Evolutionary conservation across 2,888 invertebrate species (phyloP).

Genomic region (Pandemis corylana): DNA sequence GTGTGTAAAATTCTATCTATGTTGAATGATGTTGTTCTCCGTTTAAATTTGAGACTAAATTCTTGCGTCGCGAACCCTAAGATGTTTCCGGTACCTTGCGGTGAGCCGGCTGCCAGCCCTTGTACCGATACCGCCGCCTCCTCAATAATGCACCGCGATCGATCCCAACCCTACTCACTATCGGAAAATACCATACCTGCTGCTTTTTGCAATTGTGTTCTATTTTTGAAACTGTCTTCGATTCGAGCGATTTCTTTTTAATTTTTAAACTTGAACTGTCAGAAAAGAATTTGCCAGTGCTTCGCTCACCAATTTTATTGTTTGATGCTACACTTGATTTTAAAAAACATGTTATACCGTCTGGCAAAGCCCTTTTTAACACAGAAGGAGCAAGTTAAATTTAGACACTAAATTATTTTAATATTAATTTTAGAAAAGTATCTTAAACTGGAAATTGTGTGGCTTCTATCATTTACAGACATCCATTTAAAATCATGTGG

Average conservation of each 20-base stretch:
- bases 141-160: slow-evolving; percentile 81
- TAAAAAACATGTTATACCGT: neutral
- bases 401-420: no score
- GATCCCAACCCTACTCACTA: slow-evolving; percentile 67
- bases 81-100: slow-evolving; percentile 14
- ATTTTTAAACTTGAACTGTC: slow-evolving; percentile 15
- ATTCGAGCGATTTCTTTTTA: slow-evolving; percentile 39
- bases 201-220: slow-evolving; percentile 14
- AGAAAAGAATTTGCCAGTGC: neutral
- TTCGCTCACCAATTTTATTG: no score
- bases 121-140: slow-evolving; percentile 56
- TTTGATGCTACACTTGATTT: neutral
- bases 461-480: no score
- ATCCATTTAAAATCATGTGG: no score
- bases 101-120: slow-evolving; percentile 27
- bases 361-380: no score
- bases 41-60: no score
- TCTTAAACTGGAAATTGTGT: no score
- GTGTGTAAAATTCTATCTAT: no score
- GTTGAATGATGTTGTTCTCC: no score
- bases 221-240: slow-evolving; percentile 31
- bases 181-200: slow-evolving; percentile 50
- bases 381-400: no score
- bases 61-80: neutral
- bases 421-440: no score